Percentiles rank a stretch among this genome's conserved stretches.
Conservation (phyloP, 2,113 vertebrate genomes). For the Tringa solitaria region DNA sequence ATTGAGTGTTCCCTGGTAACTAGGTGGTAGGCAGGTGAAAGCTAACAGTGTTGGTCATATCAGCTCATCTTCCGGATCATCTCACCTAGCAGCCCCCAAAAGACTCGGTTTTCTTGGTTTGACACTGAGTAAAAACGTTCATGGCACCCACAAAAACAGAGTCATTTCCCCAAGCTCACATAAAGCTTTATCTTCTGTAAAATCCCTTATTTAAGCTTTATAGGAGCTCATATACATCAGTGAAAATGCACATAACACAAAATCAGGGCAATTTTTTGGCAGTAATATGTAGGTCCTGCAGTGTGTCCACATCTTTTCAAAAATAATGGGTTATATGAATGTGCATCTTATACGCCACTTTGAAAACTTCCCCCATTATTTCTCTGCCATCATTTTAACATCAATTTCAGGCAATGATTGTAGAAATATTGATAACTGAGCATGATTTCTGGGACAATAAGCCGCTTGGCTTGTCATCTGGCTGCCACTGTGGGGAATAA, state of each 20-base stretch:
- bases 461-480: neutral
- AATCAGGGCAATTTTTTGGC: neutral
- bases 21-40: neutral
- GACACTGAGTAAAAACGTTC: neutral
- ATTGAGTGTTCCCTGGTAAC: neutral
- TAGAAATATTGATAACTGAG: neutral
- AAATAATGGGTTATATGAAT: neutral
- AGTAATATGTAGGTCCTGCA: neutral
- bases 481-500: neutral
- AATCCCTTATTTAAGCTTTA: neutral
- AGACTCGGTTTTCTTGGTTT: neutral
- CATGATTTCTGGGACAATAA: neutral
- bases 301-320: rapidly evolving
- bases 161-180: neutral
- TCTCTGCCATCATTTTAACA: neutral
- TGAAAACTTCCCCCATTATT: neutral
- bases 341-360: neutral
- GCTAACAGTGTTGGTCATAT: neutral
- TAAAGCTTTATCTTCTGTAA: neutral
- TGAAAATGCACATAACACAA: neutral
- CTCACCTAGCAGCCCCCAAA: neutral
- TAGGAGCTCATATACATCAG: neutral
- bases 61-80: neutral
- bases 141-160: neutral
- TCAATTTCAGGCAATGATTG: neutral